Base-by-base conservation (phyloP, 2,113 vertebrate species). In the Leucosticte australis region DNA sequence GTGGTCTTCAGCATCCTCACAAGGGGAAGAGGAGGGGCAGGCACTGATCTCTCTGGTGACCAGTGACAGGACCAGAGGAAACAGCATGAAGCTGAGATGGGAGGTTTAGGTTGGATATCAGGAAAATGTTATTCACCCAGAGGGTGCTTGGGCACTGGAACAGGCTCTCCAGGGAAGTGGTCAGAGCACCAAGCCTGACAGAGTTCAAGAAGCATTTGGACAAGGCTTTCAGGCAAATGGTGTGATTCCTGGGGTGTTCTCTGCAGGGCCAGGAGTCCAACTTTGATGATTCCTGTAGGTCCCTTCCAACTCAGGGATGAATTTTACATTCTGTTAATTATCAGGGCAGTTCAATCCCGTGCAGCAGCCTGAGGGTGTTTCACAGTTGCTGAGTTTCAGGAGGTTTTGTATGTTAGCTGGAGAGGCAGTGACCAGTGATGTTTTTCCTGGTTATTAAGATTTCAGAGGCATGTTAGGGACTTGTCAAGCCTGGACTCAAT, bases 251-350 rank as follows among this genome's bases (percentile, higher is more conserved):
- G 15, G 12, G 1, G 6, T 49, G 8, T 67, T 26, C 37, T 81
- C 27, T 52, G 23, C 19, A 33, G 22, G 13, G 3, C 28, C 23
- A 46, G 33, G 37, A 52, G 68, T 59, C 21, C 0, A 0, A 22
- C 57, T 69, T 77, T 1, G 18, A 23, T 67, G 37, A 39, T 52
- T 37, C 16, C 23, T 52, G 12, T 46, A 53, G 9, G 11, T 53
- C 16, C 46, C 19, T 89, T 89, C 46, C 28, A 52, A 4, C 15
- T 60, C 13, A 6, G 15, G 14, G 39, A n/a, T 24, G 0, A 26
- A 10, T 52, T 67, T 85, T 59, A 24, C 16, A 2, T 85, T 52
- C 30, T 50, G 8, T 31, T 56, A 65, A 44, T 26, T 46, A 35
- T 31, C 15, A 31, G 30, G 30, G n/a, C 49, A 53, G 30, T 53